Conservation (phyloP, 2,888 invertebrate genomes). For the Pocota personata region DNA sequence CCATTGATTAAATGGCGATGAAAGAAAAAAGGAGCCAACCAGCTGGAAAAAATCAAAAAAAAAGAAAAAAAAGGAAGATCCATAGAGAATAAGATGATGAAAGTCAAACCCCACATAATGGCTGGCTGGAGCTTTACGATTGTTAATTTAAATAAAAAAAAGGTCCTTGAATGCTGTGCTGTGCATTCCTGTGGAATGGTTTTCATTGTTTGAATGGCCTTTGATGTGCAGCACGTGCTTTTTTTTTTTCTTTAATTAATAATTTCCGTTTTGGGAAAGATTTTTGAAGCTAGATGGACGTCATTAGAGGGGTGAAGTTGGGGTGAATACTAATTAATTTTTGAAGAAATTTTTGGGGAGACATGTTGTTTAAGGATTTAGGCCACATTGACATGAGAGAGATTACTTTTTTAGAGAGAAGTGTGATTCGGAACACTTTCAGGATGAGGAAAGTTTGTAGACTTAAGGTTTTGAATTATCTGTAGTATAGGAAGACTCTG, state of each 20-base stretch:
- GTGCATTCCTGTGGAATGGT: slow-evolving; percentile 16
- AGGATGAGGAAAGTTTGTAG: too few relatives aligned
- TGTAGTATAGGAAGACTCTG: too few relatives aligned
- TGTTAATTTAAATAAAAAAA: slow-evolving; percentile 56
- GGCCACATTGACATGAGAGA: not conserved
- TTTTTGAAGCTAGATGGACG: not conserved
- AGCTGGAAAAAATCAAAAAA: slow-evolving; percentile 25
- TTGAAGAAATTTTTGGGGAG: too few relatives aligned
- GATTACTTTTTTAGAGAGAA: not conserved
- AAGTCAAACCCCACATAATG: slow-evolving; percentile 46
- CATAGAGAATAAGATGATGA: slow-evolving; percentile 45
- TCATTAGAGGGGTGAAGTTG: not conserved
- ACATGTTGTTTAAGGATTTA: not conserved
- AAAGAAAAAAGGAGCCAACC: slow-evolving; percentile 16
- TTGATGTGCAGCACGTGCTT: slow-evolving; percentile 31
- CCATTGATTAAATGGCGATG: slow-evolving; percentile 18
- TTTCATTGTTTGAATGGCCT: slow-evolving; percentile 33
- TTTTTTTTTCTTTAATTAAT: slow-evolving; percentile 11
- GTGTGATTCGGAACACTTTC: too few relatives aligned
- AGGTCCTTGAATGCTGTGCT: slow-evolving; percentile 35
- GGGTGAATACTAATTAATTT: not conserved
- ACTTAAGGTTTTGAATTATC: too few relatives aligned
- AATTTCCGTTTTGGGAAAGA: not conserved
- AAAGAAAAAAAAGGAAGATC: not conserved
- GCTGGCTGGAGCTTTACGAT: slow-evolving; percentile 23